Conservation (phyloP, 2,888 invertebrate species). For the Caenorhabditis becei region DNA sequence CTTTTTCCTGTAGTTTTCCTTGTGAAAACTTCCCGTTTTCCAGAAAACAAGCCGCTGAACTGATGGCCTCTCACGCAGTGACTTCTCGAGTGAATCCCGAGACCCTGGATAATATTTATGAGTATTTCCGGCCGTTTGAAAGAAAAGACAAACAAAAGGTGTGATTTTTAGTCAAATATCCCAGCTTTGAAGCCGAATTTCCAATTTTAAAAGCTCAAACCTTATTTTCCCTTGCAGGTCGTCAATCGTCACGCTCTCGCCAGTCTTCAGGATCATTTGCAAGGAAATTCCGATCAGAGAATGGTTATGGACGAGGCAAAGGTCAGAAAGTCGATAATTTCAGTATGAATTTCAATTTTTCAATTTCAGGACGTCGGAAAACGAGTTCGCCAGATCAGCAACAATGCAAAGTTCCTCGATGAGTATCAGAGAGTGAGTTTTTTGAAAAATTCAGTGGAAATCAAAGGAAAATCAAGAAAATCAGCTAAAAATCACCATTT, state of each 20-base stretch:
- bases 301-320: constrained; percentile 51
- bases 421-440: constrained; percentile 63
- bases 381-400: constrained; percentile 33
- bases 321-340: constrained; percentile 7
- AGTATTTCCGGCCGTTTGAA: constrained; percentile 79
- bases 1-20: not conserved
- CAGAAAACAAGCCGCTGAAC: constrained; percentile 55
- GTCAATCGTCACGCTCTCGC: constrained; percentile 70
- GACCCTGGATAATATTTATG: constrained; percentile 72
- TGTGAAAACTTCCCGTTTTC: not conserved
- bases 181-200: no score
- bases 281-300: constrained; percentile 65
- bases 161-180: not conserved
- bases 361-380: constrained; percentile 51
- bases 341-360: constrained; percentile 28
- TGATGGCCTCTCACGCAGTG: constrained; percentile 53
- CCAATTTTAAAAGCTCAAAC: no score
- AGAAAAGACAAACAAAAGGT: constrained; percentile 74
- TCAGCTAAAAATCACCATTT: no score
- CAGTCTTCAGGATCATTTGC: constrained; percentile 68
- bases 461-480: no score
- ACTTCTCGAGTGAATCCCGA: constrained; percentile 70
- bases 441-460: not conserved
- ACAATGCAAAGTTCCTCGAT: constrained; percentile 55
- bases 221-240: constrained; percentile 69